Evolutionary conservation across 2,797 vertebrate genomes (phyloP).

Genomic region (Typhlichthys eigenmanni): DNA sequence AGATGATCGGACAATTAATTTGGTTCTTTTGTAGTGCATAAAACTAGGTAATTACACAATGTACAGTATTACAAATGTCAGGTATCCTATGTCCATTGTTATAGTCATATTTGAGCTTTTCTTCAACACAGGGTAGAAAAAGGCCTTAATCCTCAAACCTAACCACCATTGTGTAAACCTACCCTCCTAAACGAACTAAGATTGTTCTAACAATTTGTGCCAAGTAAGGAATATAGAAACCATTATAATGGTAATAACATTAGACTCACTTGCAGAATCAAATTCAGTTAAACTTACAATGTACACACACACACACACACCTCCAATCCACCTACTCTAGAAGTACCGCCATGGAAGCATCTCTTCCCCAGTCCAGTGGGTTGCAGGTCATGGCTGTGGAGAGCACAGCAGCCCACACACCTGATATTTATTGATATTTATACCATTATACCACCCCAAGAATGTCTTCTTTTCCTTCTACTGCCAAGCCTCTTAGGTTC

Average conservation of each 20-base stretch:
- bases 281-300: conserved; percentile 13
- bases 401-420: conserved; percentile 71
- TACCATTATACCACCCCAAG: conserved; percentile 62
- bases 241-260: too few species aligned
- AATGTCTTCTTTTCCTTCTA: conserved; percentile 57
- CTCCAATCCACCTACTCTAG: conserved; percentile 44
- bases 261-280: conserved; percentile 3
- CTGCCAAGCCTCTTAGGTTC: conserved; percentile 50
- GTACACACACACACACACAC: conserved; percentile 36
- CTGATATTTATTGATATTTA: conserved; percentile 80
- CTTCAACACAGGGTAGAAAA: too few species aligned
- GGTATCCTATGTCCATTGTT: too few species aligned
- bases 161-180: too few species aligned
- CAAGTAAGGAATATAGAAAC: too few species aligned
- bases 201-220: too few species aligned
- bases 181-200: too few species aligned
- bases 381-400: conserved; percentile 61
- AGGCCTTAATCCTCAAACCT: too few species aligned
- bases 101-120: background rate
- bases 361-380: conserved; percentile 62
- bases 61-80: too few species aligned
- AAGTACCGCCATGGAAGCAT: conserved; percentile 59
- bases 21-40: too few species aligned
- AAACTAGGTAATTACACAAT: too few species aligned
- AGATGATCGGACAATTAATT: too few species aligned